Evolutionary conservation across 2,113 vertebrate species (phyloP), one percentile per base, ranked within the genome.

Genomic region (Colaptes auratus): DNA sequence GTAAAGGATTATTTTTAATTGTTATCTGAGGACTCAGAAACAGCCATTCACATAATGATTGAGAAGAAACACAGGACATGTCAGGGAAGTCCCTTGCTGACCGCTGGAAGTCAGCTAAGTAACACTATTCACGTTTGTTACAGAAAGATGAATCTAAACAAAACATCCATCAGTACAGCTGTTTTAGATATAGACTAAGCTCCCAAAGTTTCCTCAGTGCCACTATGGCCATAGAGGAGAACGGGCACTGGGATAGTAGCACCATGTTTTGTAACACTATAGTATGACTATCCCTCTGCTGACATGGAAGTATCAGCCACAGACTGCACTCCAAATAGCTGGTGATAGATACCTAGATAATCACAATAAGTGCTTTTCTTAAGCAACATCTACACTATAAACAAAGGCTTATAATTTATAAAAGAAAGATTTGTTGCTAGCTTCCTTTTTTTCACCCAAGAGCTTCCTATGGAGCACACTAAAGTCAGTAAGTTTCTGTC

Each of bases 281-380:
- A 90, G 76, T 24, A 70, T 83, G 65, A 83, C 33, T 86, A 93
- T 27, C 27, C 48, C 77, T 87, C 74, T 84, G 65, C 90, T 84
- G 63, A 70, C 81, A 93, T 84, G 63, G 44, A 35, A 30, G 9
- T 31, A 65, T 65, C 81, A 70, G 53, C 27, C 70, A 78, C 48
- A 81, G n/a, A 25, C 14, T 48, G 36, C 20, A 72, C 20, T 77
- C 92, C 92, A 92, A 88, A n/a, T 83, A 81, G 61, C 70, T 35
- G 3, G 19, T 35, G 35, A 79, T 4, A 70, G 48, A 89, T 59
- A 69, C 25, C 39, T 55, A 30, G 55, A 63, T 79, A 92, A 83
- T 8, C 39, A 81, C 55, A 92, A 82, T 64, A 89, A 50, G 9
- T 1, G 48, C 1, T 76, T 84, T 86, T 70, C 83, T 86, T 82